These are phyloP conservation scores for Montipora efflorescens DNA, from an alignment of 64 coral and sea anemone genomes.

Conservation along the genomic window DNA sequence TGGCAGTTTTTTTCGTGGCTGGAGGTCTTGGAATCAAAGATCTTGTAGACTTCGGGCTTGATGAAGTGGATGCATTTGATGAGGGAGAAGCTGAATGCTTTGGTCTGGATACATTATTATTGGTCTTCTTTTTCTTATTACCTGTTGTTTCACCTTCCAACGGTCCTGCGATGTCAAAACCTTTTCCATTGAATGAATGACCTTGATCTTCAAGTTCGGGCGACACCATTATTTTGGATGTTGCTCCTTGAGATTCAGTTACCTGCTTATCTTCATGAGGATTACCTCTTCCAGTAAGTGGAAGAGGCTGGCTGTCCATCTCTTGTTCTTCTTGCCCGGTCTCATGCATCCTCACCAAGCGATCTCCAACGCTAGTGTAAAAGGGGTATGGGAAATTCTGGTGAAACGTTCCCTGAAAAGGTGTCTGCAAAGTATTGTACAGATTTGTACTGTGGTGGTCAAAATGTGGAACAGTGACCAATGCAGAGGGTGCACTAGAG, in stretches of 20 bases:
- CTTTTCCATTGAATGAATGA: background rate
- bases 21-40: conserved; percentile 41
- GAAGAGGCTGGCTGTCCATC: background rate
- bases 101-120: background rate
- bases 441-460: background rate
- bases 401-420: conserved; percentile 30
- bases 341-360: background rate
- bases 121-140: background rate
- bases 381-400: conserved; percentile 41
- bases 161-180: background rate
- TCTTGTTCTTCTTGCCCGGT: background rate
- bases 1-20: conserved; percentile 9
- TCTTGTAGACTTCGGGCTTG: background rate
- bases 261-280: background rate
- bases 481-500: background rate
- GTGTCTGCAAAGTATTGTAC: background rate
- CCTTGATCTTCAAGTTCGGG: background rate
- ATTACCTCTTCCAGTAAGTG: background rate
- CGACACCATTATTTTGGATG: background rate
- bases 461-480: background rate
- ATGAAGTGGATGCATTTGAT: conserved; percentile 22
- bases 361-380: conserved; percentile 12
- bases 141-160: background rate
- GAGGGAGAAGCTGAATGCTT: conserved; percentile 24
- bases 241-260: background rate